Evolutionary conservation across 2,888 invertebrate genomes (phyloP).

Genomic region (Spodoptera picta): DNA sequence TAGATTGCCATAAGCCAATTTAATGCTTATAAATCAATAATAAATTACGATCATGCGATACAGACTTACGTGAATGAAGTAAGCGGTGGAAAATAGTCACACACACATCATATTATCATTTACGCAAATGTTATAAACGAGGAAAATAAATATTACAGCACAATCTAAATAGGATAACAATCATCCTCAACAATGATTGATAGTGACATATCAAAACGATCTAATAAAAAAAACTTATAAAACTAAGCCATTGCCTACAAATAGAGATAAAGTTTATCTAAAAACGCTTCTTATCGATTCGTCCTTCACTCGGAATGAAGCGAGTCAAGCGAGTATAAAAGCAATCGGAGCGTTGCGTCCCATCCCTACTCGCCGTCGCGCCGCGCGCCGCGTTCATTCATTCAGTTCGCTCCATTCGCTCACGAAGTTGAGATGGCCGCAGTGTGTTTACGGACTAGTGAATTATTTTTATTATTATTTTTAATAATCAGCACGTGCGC

Average conservation of each 20-base stretch:
- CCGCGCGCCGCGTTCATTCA: conserved; percentile 23
- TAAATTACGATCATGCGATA: no score
- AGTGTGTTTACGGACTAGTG: conserved; percentile 81
- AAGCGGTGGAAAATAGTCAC: no score
- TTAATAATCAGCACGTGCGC: conserved; percentile 76
- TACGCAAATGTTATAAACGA: conserved; percentile 2
- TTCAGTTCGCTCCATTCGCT: conserved; percentile 55
- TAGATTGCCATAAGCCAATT: no score
- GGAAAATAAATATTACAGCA: conserved; percentile 1
- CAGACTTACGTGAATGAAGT: no score
- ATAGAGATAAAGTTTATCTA: conserved; percentile 54
- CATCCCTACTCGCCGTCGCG: conserved; percentile 57
- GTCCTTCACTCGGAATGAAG: conserved; percentile 37
- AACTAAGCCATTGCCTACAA: conserved; percentile 44
- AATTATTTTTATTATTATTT: conserved; percentile 82
- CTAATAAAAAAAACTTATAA: conserved; percentile 46
- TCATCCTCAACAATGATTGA: conserved; percentile 54
- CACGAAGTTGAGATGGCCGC: conserved; percentile 72
- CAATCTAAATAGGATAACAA: conserved; percentile 39
- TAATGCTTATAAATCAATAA: no score
- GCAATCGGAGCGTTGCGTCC: conserved; percentile 43
- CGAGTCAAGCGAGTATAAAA: conserved; percentile 52
- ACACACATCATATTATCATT: no score
- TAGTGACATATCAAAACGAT: conserved; percentile 43
- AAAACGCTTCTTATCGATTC: conserved; percentile 53